Percentiles rank a stretch among this genome's conserved stretches.
phyloP scores from a whole-genome alignment of 2,888 invertebrate genomes.

The Aquatica leii region DNA sequence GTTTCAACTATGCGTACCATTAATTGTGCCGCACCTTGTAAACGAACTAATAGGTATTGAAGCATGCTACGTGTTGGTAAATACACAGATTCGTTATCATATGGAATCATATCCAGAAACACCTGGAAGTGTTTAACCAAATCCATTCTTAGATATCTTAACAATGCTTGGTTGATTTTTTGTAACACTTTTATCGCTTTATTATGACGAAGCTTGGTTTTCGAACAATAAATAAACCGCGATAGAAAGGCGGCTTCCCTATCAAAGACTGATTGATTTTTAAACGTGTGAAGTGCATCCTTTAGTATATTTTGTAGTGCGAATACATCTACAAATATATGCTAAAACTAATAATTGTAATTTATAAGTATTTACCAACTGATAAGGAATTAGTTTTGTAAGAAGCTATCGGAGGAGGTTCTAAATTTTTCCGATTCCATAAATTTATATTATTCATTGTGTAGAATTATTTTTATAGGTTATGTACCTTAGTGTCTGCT shows the following conservation, averaged over 20 bases:
- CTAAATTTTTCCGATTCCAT: slow-evolving; percentile 41
- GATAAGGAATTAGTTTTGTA: slow-evolving; percentile 30
- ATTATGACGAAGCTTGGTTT: slow-evolving; percentile 62
- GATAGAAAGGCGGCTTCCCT: slow-evolving; percentile 60
- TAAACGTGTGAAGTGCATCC: slow-evolving; percentile 46
- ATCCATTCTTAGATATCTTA: slow-evolving; percentile 57
- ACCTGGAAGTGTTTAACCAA: slow-evolving; percentile 50
- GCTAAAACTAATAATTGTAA: slow-evolving; percentile 10
- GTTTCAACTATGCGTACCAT: slow-evolving; percentile 58
- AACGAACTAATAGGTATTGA: slow-evolving; percentile 60
- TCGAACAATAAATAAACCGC: slow-evolving; percentile 61
- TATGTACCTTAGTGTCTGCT: too few relatives aligned
- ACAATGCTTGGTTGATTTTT: slow-evolving; percentile 59
- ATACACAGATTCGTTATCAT: slow-evolving; percentile 39
- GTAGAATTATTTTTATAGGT: background rate
- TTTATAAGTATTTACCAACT: slow-evolving; percentile 14
- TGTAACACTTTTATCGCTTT: slow-evolving; percentile 63
- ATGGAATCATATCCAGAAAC: slow-evolving; percentile 41
- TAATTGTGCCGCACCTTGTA: slow-evolving; percentile 62
- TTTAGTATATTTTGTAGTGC: slow-evolving; percentile 33
- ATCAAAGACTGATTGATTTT: slow-evolving; percentile 51
- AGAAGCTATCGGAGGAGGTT: slow-evolving; percentile 36
- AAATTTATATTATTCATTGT: slow-evolving; percentile 21
- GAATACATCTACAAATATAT: slow-evolving; percentile 36
- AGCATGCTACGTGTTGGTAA: slow-evolving; percentile 62